Base-by-base conservation (phyloP, 2,797 vertebrate genomes). In the Microhierax caerulescens region DNA sequence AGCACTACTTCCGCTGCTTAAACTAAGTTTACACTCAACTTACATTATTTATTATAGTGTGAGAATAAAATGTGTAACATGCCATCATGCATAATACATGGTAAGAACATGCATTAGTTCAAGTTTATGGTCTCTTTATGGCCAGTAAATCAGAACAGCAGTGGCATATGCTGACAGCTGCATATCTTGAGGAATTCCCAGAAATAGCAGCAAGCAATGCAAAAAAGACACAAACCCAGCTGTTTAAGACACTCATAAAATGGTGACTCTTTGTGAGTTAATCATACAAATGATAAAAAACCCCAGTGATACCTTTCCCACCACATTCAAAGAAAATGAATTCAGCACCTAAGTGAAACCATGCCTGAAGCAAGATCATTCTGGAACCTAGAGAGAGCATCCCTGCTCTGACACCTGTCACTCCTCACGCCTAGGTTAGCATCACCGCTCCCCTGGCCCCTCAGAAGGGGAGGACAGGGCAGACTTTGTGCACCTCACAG, bases 71-170 rank as follows among this genome's bases (percentile, higher is more conserved):
- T 15, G 67, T 70, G 56, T 86, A 93, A 81, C 95, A 94, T 91
- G 84, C 86, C 77, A 78, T 96, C 97, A 95, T 96, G 92, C 95
- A 94, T 94, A 96, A 95, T 85, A 96, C 92, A 91, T 90, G 57
- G 78, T 37, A 96, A 84, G 73, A 86, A 94, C 94, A 96, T 93
- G 92, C 92, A 93, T 88, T 86, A 85, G 54, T 85, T 95, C 84
- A 91, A 90, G 75, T 90, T 90, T 76, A 78, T 36, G 93, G 65
- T 88, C 50, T 94, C 65, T 92, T 82, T 78, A 87, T 10, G 54
- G 45, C 41, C 67, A 53, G 11, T 73, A 93, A 81, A 92, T 83
- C 15, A 85, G 81, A 95, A 73, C n/a, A 75, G 69, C 39, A 60
- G 34, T 61, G 37, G 84, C 65, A 65, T 39, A 75, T 69, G 51